These are phyloP conservation scores for Lypha dubia DNA, from an alignment of 2,888 invertebrate species.

Conservation along the genomic window DNA sequence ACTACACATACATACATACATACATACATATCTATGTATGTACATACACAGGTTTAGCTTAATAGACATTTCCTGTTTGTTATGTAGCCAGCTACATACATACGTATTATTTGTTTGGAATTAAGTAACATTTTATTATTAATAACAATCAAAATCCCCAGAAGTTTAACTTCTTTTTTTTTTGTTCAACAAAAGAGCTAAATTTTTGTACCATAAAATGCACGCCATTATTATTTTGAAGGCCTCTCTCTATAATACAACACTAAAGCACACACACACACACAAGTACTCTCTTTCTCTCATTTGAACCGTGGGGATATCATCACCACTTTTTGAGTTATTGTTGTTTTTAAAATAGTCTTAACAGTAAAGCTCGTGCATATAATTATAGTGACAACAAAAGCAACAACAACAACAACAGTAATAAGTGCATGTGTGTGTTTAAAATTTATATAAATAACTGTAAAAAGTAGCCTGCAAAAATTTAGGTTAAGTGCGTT, in stretches of 20 bases:
- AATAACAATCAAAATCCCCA: slow-evolving; percentile 53
- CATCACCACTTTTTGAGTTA: slow-evolving; percentile 9
- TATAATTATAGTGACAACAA: slow-evolving; percentile 64
- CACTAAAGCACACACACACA: background rate
- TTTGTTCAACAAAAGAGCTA: slow-evolving; percentile 6
- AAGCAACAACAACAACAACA: slow-evolving; percentile 3
- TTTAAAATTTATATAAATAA: slow-evolving; percentile 30
- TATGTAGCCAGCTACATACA: no score
- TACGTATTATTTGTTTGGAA: slow-evolving; percentile 9
- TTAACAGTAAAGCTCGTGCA: slow-evolving; percentile 69
- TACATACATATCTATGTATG: no score
- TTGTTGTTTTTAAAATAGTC: slow-evolving; percentile 26
- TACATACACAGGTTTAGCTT: no score
- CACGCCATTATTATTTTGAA: slow-evolving; percentile 51
- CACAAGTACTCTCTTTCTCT: slow-evolving; percentile 15
- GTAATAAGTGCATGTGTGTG: slow-evolving; percentile 30
- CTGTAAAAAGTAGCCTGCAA: slow-evolving; percentile 68
- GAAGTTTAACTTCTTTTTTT: slow-evolving; percentile 33
- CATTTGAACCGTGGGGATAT: background rate
- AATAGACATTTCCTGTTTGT: slow-evolving; percentile 65
- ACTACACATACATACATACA: no score
- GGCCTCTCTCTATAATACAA: slow-evolving; percentile 63
- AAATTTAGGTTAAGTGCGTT: slow-evolving; percentile 83
- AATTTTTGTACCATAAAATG: background rate
- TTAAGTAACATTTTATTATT: slow-evolving; percentile 61